phyloP scores from a whole-genome alignment of 2,797 vertebrate genomes.

The Megaceryle alcyon region DNA sequence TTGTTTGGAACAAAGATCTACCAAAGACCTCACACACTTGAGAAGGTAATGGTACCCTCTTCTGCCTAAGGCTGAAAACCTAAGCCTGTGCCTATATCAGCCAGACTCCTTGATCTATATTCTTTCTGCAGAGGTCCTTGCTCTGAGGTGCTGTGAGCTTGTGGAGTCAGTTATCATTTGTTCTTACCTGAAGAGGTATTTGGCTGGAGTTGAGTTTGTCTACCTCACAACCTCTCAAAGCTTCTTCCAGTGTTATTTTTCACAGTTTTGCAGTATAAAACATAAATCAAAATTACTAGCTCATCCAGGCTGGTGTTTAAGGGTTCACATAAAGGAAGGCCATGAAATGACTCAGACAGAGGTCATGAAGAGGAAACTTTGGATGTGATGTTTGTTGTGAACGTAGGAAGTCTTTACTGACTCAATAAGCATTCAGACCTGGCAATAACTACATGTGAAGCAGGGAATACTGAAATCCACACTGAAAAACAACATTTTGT shows the following conservation, averaged over 20 bases:
- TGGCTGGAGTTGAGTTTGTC: neutral
- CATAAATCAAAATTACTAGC: neutral
- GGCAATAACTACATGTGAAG: neutral
- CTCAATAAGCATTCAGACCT: neutral
- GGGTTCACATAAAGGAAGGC: neutral
- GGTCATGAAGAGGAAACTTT: neutral
- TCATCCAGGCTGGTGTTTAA: neutral
- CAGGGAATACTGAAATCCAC: neutral
- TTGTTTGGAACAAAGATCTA: neutral
- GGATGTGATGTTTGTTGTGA: neutral
- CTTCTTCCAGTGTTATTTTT: neutral
- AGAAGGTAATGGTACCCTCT: neutral
- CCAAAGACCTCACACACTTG: fast-evolving
- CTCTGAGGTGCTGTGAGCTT: neutral
- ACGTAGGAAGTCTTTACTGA: neutral
- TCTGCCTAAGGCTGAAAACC: neutral
- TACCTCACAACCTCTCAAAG: neutral
- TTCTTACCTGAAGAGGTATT: neutral
- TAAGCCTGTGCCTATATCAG: neutral
- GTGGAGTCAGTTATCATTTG: neutral
- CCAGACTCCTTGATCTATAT: neutral
- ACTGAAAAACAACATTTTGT: neutral
- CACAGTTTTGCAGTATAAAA: neutral
- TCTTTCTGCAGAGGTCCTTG: neutral
- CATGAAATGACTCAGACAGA: neutral